These are phyloP conservation scores for Elephantulus edwardii DNA, from an alignment of 2,113 vertebrate genomes.

Conservation along the genomic window DNA sequence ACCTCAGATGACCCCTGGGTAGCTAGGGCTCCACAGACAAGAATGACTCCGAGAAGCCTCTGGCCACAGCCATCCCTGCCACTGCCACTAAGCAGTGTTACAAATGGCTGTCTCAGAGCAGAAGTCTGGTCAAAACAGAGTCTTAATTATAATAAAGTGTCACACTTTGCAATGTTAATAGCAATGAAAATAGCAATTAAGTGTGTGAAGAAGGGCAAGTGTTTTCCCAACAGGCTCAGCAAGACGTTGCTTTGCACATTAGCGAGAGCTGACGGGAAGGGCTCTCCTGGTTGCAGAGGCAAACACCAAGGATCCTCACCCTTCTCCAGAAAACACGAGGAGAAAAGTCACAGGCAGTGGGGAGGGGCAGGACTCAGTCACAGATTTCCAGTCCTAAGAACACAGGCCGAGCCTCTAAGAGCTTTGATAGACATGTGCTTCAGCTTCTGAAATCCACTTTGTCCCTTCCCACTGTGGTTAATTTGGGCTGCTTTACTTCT, in stretches of 20 bases:
- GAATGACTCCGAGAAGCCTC: slow-evolving; percentile 1
- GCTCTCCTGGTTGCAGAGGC: neutral
- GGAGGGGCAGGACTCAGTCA: neutral
- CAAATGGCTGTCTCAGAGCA: slow-evolving; percentile 48
- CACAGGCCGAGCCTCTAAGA: neutral
- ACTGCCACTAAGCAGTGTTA: slow-evolving; percentile 12
- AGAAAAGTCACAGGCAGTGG: fast-evolving
- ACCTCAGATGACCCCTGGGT: neutral
- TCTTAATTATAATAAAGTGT: slow-evolving; percentile 67
- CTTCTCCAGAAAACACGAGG: neutral
- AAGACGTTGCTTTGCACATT: slow-evolving; percentile 11
- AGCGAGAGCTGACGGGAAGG: neutral
- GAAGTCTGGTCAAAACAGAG: slow-evolving; percentile 65
- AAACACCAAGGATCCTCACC: neutral
- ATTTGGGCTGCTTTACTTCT: neutral
- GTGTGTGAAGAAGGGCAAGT: slow-evolving; percentile 69
- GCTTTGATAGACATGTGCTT: neutral
- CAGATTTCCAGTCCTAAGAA: neutral
- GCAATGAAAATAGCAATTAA: slow-evolving; percentile 70
- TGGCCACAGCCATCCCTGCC: neutral
- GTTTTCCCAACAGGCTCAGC: slow-evolving; percentile 60
- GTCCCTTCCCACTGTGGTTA: neutral
- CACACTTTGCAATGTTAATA: slow-evolving; percentile 53
- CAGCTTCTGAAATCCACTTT: fast-evolving
- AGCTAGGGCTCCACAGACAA: neutral